Evolutionary conservation across 2,888 invertebrate genomes (phyloP), one percentile per base, ranked within the genome.

Genomic region (Cheilosia grossa): DNA sequence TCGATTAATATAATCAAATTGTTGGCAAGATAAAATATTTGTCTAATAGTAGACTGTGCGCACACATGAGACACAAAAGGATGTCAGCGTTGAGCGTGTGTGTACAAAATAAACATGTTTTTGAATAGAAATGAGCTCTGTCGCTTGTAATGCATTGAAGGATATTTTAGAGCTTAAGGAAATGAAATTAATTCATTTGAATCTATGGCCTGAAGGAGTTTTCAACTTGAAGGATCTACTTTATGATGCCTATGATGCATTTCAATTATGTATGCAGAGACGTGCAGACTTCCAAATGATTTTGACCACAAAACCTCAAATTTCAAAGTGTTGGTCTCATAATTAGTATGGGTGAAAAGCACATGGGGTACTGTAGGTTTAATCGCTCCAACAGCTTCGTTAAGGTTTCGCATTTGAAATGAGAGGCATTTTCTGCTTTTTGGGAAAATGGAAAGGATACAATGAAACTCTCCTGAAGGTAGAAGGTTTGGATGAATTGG

Each of bases 1-100:
- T 85, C 81, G 85, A 85, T 85, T 85, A 85, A 85, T 85, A 85
- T 85, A 85, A 85, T 85, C 75, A 85, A 85, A 85, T 85, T 81
- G 72, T 80, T 67, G 75, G 51, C 81, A 85, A 75, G 72, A 85
- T 67, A 42, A 75, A 81, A 85, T 77, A 85, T 85, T 81, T 81
- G 67, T 75, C 85, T 77, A 72, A 80, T 66, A 66, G 70, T 44
- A 63, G 44, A 17, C 42, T 37, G 47, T 21, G 40, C 56, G 51
- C 51, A 67, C n/a, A 47, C 24, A 53, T 9, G 0, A 9, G 30
- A 9, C 30, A 17, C 42, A 10, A 13, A 37, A 13, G 37, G 37
- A 27, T 53, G 44, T 58, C 54, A 30, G 64, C 40, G 21, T n/a
- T 7, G 40, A 40, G 15, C 44, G 66, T 53, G 44, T 27, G 24